These are phyloP conservation scores for Gymnothorax reevesii DNA, from an alignment of 2,797 vertebrate genomes.

Conservation along the genomic window DNA sequence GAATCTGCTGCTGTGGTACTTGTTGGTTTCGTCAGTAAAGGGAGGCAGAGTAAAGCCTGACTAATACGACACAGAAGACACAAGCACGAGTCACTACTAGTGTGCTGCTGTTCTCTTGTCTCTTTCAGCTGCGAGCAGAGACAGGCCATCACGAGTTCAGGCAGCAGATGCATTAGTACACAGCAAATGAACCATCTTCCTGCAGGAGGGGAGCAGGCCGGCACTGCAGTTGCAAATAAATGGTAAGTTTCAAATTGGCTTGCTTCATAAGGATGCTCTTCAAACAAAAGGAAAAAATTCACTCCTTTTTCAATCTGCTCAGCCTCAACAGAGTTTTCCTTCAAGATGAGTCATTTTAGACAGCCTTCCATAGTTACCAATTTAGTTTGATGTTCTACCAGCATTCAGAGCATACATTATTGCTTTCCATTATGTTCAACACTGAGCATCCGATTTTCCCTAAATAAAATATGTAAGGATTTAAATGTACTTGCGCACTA, in stretches of 20 bases:
- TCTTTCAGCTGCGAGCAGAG: conserved; percentile 34
- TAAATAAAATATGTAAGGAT: background rate
- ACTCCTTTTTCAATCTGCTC: conserved; percentile 28
- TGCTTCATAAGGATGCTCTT: conserved; percentile 44
- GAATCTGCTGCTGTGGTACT: conserved; percentile 43
- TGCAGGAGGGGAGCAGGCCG: conserved; percentile 60
- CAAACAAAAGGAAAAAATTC: conserved; percentile 12
- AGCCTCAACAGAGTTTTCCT: conserved; percentile 30
- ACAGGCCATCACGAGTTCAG: conserved; percentile 57
- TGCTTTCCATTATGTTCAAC: background rate
- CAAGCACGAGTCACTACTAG: conserved; percentile 22
- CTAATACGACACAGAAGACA: background rate
- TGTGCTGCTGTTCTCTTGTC: background rate
- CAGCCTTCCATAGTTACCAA: background rate
- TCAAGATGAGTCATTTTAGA: conserved; percentile 10
- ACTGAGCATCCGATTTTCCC: background rate
- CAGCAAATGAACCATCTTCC: conserved; percentile 63
- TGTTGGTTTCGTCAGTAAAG: conserved; percentile 45
- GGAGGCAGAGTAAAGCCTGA: conserved; percentile 24
- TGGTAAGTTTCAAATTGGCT: conserved; percentile 55
- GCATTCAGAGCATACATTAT: background rate
- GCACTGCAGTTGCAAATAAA: conserved; percentile 55
- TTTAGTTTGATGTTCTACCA: background rate
- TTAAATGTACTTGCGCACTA: no score
- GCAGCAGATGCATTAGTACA: conserved; percentile 54